These are phyloP conservation scores for Psittacula derbiana DNA, from an alignment of 2,797 vertebrate genomes.

Conservation along the genomic window DNA sequence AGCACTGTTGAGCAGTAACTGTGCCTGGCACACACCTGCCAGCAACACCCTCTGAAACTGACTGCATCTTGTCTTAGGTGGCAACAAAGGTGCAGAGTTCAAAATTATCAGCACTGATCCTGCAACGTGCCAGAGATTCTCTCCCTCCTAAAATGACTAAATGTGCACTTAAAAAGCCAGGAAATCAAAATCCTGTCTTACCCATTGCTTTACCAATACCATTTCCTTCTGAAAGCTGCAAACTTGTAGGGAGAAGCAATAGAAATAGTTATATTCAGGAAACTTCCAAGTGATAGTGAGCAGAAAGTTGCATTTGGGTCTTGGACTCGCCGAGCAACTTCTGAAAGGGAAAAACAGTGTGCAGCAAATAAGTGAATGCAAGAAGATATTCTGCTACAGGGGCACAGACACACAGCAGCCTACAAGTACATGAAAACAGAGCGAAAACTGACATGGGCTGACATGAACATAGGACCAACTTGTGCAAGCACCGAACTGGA, in stretches of 20 bases:
- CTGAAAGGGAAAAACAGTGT: neutral
- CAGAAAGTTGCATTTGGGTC: neutral
- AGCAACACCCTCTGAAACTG: neutral
- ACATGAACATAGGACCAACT: neutral
- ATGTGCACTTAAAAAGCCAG: neutral
- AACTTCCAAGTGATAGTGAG: neutral
- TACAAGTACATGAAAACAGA: neutral
- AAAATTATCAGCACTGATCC: neutral
- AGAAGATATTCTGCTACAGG: neutral
- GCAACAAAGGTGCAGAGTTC: fast-evolving
- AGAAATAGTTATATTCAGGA: neutral
- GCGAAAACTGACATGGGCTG: neutral
- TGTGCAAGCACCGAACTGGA: neutral
- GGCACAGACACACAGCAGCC: neutral
- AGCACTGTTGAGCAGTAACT: neutral
- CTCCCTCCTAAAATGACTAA: neutral
- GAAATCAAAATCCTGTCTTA: neutral
- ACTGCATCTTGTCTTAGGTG: neutral
- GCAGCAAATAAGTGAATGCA: neutral
- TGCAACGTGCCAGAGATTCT: neutral
- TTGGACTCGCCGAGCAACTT: neutral
- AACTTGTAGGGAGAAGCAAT: neutral
- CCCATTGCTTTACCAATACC: neutral
- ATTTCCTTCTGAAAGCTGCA: neutral
- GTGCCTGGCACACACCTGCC: neutral